Conservation (phyloP, 2,888 invertebrate genomes). For the Microplitis deprimator region DNA sequence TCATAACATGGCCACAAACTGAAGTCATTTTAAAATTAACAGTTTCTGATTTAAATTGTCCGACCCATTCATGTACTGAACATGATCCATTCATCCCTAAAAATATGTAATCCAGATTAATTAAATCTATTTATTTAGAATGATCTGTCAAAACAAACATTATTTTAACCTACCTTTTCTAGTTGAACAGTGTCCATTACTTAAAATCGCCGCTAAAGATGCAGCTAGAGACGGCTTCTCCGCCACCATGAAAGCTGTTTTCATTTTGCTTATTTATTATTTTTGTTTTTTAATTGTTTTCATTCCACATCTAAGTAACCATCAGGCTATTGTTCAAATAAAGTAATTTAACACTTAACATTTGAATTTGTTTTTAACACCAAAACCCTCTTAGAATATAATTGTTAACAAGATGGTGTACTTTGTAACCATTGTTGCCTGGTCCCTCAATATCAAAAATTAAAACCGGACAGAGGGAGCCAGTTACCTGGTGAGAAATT, state of each 20-base stretch:
- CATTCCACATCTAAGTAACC: background rate
- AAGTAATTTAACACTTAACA: background rate
- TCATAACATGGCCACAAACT: constrained; percentile 99
- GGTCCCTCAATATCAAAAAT: too few species aligned
- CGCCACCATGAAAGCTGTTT: constrained; percentile 95
- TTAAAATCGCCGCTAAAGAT: constrained; percentile 93
- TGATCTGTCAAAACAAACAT: background rate
- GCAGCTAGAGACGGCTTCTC: constrained; percentile 99
- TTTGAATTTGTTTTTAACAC: too few species aligned
- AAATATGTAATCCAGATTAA: constrained; percentile 2
- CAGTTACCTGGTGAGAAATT: too few species aligned
- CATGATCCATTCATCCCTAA: constrained; percentile 91
- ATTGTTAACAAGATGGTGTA: too few species aligned
- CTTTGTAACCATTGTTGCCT: too few species aligned
- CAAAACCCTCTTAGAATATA: too few species aligned
- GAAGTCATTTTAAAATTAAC: constrained; percentile 95
- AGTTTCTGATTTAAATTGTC: constrained; percentile 81
- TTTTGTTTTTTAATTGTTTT: background rate
- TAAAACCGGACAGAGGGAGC: too few species aligned
- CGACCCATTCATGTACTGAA: constrained; percentile 95
- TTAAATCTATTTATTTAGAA: constrained; percentile 3
- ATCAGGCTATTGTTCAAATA: background rate
- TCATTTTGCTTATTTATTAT: constrained; percentile 75
- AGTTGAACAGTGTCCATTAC: constrained; percentile 84
- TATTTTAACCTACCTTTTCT: constrained; percentile 79